Percentiles rank a stretch among this genome's conserved stretches.
phyloP scores from a whole-genome alignment of 2,888 invertebrate genomes.

The Tetragonisca angustula region DNA sequence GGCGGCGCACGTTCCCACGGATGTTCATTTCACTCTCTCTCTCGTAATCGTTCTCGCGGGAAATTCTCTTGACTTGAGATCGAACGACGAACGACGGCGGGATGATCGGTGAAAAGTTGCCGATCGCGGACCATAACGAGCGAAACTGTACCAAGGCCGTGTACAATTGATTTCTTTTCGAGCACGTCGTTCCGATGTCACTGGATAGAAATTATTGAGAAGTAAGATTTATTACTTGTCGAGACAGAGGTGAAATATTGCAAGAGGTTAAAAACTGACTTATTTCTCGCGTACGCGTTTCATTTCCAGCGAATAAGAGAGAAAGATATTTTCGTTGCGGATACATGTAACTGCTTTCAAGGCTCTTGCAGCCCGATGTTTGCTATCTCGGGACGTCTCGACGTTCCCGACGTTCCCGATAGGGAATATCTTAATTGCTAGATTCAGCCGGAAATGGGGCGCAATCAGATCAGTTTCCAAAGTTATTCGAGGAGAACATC shows the following conservation, averaged over 20 bases:
- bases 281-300: not conserved
- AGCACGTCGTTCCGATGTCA: too few species aligned
- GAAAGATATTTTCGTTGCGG: not conserved
- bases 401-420: not conserved
- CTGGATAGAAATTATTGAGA: too few species aligned
- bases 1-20: not conserved
- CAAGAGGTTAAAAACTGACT: not conserved
- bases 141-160: too few species aligned
- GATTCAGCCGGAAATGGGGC: conserved; percentile 36
- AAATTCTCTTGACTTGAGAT: not conserved
- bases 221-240: too few species aligned
- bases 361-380: not conserved
- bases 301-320: not conserved
- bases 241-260: too few species aligned
- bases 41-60: not conserved
- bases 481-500: conserved; percentile 32
- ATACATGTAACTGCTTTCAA: not conserved
- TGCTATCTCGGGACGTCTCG: not conserved
- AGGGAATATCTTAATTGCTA: conserved; percentile 44
- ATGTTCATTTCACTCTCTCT: not conserved
- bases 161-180: too few species aligned
- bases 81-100: too few species aligned
- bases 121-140: too few species aligned
- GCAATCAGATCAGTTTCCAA: conserved; percentile 39
- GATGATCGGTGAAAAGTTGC: not conserved